Base-by-base conservation (phyloP, 2,113 vertebrate genomes). In the Sylvicapra grimmia region DNA sequence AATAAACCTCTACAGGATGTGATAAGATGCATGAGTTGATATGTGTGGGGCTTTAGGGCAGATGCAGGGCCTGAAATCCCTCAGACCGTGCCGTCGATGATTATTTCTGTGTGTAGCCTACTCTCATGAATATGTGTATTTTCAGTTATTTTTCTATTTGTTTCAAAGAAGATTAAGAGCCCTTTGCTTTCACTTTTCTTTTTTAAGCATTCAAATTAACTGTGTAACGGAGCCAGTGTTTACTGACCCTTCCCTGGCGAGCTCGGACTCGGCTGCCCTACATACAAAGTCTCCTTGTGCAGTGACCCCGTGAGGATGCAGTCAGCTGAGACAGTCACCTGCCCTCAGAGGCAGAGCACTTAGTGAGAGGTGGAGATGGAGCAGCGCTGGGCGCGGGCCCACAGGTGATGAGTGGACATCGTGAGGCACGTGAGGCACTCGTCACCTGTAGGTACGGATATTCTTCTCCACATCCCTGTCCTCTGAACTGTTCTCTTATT, bases 381-480 rank as follows among this genome's bases (percentile, higher is more conserved):
- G 59, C 4, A 23, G 51, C 6, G 2, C 23, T 53, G 2, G 47
- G 47, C 1, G 11, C 4, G 27, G 7, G 40, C 4, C 14, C 13
- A 1, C 65, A 31, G 27, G 9, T 36, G 56, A 31, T 13, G 75
- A 61, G 77, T 19, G 47, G 29, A n/a, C 27, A 23, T 65, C 1
- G 23, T 13, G 6, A 3, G 23, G 19, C 18, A 23, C 0, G 1
- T 31, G 54, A 25, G 19, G 49, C 29, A 5, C 29, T 2, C n/a
- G 1, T 27, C 4, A 58, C 1, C 8, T 44, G 7, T 36, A 25
- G 16, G 54, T 16, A 77, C 0, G 12, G 63, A 16, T 58, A 9
- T n/a, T 9, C 11, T 63, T 92, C 6, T 90, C 51, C 31, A 49
- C 44, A 5, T 3, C 5, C 4, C 6, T 95, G 65, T 79, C 59